A percentile compares a stretch with the other conserved stretches of the same genome.
phyloP scores from a whole-genome alignment of 2,113 vertebrate genomes.

The Ammodytes marinus region DNA sequence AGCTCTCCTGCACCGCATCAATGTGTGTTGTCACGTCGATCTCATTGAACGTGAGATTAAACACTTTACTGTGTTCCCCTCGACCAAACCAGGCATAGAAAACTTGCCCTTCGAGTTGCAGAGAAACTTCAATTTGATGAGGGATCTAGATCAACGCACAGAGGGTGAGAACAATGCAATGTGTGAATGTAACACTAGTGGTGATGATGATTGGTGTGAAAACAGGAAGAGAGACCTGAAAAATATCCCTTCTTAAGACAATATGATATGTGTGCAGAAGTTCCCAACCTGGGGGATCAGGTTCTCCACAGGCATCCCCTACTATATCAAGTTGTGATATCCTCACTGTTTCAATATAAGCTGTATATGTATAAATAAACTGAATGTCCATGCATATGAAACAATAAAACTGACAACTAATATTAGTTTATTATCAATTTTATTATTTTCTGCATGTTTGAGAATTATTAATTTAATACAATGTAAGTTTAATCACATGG shows the following conservation, averaged over 20 bases:
- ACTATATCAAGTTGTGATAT: neutral
- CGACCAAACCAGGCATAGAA: constrained; percentile 90
- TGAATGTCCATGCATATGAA: neutral
- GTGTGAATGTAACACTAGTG: neutral
- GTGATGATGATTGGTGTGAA: neutral
- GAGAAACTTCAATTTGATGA: constrained; percentile 98
- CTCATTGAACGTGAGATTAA: neutral
- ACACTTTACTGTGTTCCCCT: constrained; percentile 12
- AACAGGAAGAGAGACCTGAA: neutral
- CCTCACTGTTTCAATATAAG: neutral
- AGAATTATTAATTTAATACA: neutral
- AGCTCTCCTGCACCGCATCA: neutral
- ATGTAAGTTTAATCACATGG: neutral
- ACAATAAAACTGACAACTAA: neutral
- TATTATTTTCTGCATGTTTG: neutral
- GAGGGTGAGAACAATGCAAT: constrained; percentile 86
- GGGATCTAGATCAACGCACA: constrained; percentile 96
- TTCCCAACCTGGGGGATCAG: neutral
- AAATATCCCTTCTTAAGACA: neutral
- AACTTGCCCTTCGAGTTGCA: constrained; percentile 97
- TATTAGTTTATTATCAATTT: neutral
- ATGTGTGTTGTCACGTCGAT: neutral
- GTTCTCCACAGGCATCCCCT: neutral
- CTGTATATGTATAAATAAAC: neutral
- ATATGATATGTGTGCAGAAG: neutral